These are phyloP conservation scores for Chouioia cunea DNA, from an alignment of 2,888 invertebrate species.

Conservation along the genomic window DNA sequence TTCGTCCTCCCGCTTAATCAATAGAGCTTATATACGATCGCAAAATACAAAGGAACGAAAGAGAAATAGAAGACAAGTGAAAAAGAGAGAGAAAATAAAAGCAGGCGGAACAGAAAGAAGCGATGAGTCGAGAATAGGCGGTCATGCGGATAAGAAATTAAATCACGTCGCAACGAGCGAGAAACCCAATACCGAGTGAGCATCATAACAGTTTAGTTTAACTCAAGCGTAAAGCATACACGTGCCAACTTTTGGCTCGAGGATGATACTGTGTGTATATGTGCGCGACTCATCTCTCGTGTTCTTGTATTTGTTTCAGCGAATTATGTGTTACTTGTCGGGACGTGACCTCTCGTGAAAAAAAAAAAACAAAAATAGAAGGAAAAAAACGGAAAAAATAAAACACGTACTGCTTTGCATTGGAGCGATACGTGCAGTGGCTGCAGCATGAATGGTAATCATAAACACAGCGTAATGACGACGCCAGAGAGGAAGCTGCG, in stretches of 20 bases:
- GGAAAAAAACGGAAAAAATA: too few relatives aligned
- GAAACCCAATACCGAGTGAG: constrained; percentile 58
- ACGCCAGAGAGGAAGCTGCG: neutral
- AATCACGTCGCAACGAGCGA: constrained; percentile 47
- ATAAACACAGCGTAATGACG: constrained; percentile 28
- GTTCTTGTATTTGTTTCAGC: too few relatives aligned
- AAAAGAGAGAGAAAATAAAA: neutral
- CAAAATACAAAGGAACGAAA: too few relatives aligned
- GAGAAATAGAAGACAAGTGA: neutral
- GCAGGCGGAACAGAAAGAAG: neutral
- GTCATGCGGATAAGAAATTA: constrained; percentile 46
- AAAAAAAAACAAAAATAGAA: too few relatives aligned
- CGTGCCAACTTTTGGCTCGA: constrained; percentile 55
- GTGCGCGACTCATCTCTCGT: too few relatives aligned
- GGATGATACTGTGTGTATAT: neutral
- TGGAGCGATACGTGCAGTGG: too few relatives aligned
- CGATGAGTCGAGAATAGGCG: constrained; percentile 6
- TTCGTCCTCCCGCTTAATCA: too few relatives aligned
- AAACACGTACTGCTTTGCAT: too few relatives aligned
- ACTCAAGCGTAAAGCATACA: constrained; percentile 53
- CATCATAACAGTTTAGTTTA: constrained; percentile 55
- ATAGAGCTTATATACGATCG: too few relatives aligned
- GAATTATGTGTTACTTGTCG: too few relatives aligned
- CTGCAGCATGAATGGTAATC: constrained; percentile 9
- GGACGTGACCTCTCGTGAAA: too few relatives aligned